These are phyloP conservation scores for Heliconius hortense DNA, from an alignment of 2,888 invertebrate genomes.

Conservation along the genomic window DNA sequence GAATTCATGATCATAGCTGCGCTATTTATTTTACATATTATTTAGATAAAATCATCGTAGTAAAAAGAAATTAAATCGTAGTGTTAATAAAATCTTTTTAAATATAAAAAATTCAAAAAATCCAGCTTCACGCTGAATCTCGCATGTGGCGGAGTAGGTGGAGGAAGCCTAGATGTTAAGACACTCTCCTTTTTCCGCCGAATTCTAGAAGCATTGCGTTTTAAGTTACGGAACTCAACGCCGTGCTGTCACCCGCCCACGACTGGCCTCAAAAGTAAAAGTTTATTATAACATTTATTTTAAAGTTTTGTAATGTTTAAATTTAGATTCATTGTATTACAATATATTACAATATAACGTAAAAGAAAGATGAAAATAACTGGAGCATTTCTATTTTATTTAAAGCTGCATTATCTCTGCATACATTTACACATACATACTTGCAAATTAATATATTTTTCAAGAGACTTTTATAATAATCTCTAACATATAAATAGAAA, in stretches of 20 bases:
- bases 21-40: not conserved
- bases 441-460: not conserved
- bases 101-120: not conserved
- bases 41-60: not conserved
- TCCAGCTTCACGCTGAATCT: too few relatives aligned
- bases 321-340: not conserved
- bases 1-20: conserved; percentile 11
- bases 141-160: too few relatives aligned
- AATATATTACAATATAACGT: not conserved
- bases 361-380: not conserved
- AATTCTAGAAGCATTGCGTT: too few relatives aligned
- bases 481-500: conserved; percentile 38
- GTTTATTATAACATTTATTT: too few relatives aligned
- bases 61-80: not conserved
- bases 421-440: not conserved
- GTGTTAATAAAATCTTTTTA: not conserved
- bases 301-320: too few relatives aligned
- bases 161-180: too few relatives aligned
- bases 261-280: too few relatives aligned
- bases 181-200: too few relatives aligned
- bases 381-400: not conserved
- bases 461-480: too few relatives aligned
- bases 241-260: too few relatives aligned
- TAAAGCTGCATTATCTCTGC: too few relatives aligned
- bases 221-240: too few relatives aligned